These are phyloP conservation scores for Himalopsyche anomala DNA, from an alignment of 2,888 invertebrate species.

Conservation along the genomic window DNA sequence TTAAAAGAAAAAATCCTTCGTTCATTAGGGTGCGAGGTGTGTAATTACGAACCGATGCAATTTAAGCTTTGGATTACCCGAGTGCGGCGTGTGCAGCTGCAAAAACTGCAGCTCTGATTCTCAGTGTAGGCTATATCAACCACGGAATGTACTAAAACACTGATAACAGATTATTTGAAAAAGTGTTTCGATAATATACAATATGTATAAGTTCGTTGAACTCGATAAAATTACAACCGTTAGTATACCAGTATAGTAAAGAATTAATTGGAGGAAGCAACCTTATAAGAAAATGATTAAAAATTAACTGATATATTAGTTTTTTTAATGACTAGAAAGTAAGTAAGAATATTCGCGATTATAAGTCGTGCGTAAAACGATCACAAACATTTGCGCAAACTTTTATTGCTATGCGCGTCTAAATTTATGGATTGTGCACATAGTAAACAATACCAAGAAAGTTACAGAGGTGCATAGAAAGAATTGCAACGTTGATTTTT, in stretches of 20 bases:
- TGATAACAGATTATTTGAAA: background rate
- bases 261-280: background rate
- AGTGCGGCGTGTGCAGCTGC: slow-evolving; percentile 45
- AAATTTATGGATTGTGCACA: background rate
- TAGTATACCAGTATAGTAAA: background rate
- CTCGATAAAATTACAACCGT: no score
- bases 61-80: slow-evolving; percentile 55
- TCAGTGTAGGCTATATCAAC: background rate
- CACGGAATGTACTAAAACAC: background rate
- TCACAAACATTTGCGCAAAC: background rate
- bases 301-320: background rate
- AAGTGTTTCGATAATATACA: background rate
- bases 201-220: no score
- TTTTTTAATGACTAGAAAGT: slow-evolving; percentile 1
- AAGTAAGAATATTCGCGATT: background rate
- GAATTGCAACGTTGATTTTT: no score
- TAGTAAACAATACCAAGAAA: background rate
- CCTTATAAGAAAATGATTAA: background rate
- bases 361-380: slow-evolving; percentile 3
- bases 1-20: slow-evolving; percentile 46
- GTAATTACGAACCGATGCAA: slow-evolving; percentile 57
- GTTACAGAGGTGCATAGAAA: no score
- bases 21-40: slow-evolving; percentile 47
- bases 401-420: background rate
- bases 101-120: background rate